phyloP scores from a whole-genome alignment of 2,113 vertebrate genomes.

The Amazona vittata region DNA sequence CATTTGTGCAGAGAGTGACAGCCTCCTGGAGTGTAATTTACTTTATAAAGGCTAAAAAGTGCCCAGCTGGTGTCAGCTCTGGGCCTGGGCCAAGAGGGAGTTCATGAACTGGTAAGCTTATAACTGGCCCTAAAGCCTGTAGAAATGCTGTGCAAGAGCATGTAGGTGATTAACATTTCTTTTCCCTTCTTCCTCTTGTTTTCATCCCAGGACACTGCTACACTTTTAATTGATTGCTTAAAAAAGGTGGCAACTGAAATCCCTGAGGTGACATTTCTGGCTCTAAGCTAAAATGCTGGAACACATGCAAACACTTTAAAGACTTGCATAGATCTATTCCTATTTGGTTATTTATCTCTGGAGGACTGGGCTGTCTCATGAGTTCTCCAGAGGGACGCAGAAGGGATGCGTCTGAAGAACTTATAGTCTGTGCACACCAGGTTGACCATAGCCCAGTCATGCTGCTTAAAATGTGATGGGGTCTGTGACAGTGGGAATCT shows the following conservation, averaged over 20 bases:
- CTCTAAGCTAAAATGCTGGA: not conserved
- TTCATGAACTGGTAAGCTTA: not conserved
- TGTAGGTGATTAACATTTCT: not conserved
- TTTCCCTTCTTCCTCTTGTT: not conserved
- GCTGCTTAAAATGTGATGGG: not conserved
- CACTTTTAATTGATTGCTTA: not conserved
- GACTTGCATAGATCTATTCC: rapidly evolving
- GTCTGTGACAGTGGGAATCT: not conserved
- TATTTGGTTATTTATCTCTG: not conserved
- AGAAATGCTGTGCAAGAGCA: not conserved
- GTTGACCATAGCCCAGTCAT: not conserved
- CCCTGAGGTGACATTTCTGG: not conserved
- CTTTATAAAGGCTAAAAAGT: constrained; percentile 39
- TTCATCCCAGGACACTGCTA: not conserved
- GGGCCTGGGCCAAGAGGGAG: not conserved
- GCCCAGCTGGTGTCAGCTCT: constrained; percentile 43
- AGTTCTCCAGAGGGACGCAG: not conserved
- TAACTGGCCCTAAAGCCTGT: not conserved
- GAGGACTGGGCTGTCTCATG: not conserved
- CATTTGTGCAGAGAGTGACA: not conserved
- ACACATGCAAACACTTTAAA: rapidly evolving
- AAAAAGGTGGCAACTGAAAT: not conserved
- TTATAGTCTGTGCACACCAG: not conserved
- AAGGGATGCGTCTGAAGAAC: not conserved
- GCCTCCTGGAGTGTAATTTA: constrained; percentile 19